Base-by-base conservation (phyloP, 1,140 invertebrate species). In the Meloidogyne exigua region DNA sequence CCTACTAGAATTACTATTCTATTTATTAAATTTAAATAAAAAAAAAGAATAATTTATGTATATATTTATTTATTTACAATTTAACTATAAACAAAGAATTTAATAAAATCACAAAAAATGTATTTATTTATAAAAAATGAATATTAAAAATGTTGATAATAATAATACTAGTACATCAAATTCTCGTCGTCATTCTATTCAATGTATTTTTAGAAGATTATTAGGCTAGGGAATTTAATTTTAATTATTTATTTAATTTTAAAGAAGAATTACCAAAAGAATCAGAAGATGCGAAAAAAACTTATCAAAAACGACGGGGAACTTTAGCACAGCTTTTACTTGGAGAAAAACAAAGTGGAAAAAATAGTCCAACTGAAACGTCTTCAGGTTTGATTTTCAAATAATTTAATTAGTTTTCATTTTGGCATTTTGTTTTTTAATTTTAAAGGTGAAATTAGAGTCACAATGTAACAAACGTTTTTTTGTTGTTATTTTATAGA, bases 131-230 rank as follows among this genome's bases (percentile, higher is more conserved):
- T 42, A 44, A 13, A 44, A 44, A 57, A 57, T 57, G 49, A 57
- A 57, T 57, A 57, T 57, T 57, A 57, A 49, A 49, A 49, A 49
- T 49, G 18, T 7, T 57, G 21, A 57, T 57, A 57, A n/a, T 57
- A n/a, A n/a, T n/a, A n/a, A n/a, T n/a, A n/a, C n/a, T n/a, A n/a
- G n/a, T n/a, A n/a, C n/a, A n/a, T 57, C 18, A 57, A 57, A 57
- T 57, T 57, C 49, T 0, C 49, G 49, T 21, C 49, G 49, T 57
- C 49, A 57, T 57, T 57, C 49, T 57, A 57, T 57, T 57, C 49
- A 57, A 57, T 57, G 49, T 57, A 57, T 57, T 57, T 57, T 57
- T 57, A n/a, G 49, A n/a, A 57, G 49, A 57, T 57, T 57, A n/a
- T 57, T 57, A 57, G 49, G 49, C 49, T 25, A 4, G 3, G 10